phyloP scores from a whole-genome alignment of 2,113 vertebrate species.

The Vulpes vulpes region DNA sequence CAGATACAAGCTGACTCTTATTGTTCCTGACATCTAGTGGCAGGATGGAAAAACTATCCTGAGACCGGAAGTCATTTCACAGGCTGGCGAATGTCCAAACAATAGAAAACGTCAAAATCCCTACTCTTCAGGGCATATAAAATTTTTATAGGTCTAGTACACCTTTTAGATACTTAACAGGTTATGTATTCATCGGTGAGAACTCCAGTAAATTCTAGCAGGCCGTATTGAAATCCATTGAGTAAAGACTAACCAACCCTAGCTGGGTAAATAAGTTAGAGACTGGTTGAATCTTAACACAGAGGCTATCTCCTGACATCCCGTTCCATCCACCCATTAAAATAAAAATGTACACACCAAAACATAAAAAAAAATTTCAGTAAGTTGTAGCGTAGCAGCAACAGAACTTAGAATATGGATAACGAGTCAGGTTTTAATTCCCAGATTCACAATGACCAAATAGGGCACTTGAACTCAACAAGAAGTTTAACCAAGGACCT shows the following conservation, averaged over 20 bases:
- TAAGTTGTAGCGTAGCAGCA: neutral
- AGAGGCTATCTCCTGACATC: neutral
- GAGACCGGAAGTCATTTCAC: conserved; percentile 52
- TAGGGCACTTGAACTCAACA: neutral
- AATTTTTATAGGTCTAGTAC: neutral
- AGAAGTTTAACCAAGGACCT: neutral
- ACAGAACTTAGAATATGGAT: neutral
- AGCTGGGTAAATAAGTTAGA: neutral
- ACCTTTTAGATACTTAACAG: neutral
- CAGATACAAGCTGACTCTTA: conserved; percentile 39
- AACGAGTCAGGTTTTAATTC: neutral
- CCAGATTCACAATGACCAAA: neutral
- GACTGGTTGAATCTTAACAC: neutral
- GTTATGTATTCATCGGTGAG: neutral
- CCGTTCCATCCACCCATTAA: neutral
- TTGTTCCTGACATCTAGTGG: conserved; percentile 82
- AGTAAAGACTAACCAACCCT: neutral
- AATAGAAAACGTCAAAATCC: neutral
- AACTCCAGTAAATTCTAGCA: neutral
- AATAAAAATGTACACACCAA: neutral
- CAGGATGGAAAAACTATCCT: conserved; percentile 61
- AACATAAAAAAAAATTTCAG: neutral
- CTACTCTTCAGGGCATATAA: neutral
- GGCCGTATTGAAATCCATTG: neutral
- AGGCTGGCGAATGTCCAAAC: conserved; percentile 29